phyloP scores from a whole-genome alignment of 2,113 vertebrate species.

The Boleophthalmus pectinirostris region DNA sequence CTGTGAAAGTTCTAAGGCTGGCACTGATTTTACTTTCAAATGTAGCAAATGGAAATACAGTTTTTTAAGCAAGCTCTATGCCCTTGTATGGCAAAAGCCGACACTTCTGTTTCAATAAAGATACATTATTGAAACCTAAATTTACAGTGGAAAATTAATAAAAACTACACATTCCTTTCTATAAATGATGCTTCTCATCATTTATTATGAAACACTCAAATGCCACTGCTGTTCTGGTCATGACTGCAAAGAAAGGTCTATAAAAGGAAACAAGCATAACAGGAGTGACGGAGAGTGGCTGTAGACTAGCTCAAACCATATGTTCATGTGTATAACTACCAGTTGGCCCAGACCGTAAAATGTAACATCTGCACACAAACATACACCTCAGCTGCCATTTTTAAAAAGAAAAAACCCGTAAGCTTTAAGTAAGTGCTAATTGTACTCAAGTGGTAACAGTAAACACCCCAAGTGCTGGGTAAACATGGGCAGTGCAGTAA shows the following conservation, averaged over 20 bases:
- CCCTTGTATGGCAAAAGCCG: background rate
- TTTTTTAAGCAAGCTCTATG: background rate
- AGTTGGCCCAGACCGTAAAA: slow-evolving; percentile 10
- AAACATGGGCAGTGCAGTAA: slow-evolving; percentile 1
- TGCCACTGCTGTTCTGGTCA: slow-evolving; percentile 38
- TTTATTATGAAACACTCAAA: slow-evolving; percentile 22
- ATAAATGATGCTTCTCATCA: slow-evolving; percentile 15
- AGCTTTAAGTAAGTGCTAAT: background rate
- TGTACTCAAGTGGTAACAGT: background rate
- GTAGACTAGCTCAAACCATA: slow-evolving; percentile 27
- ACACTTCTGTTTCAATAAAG: background rate
- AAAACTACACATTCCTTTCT: slow-evolving; percentile 11
- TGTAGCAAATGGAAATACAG: background rate
- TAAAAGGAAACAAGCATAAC: slow-evolving; percentile 27
- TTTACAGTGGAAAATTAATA: background rate
- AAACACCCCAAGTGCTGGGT: background rate
- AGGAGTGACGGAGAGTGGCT: slow-evolving; percentile 1
- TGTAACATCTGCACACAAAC: slow-evolving; percentile 5
- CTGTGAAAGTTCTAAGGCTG: background rate
- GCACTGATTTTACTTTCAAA: slow-evolving; percentile 16
- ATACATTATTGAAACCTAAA: background rate
- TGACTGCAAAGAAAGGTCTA: slow-evolving; percentile 23
- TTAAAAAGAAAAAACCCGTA: background rate
- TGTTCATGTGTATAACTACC: slow-evolving; percentile 23
- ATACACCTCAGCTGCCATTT: background rate